A percentile compares a stretch with the other conserved stretches of the same genome.
These are phyloP conservation scores for Neotragus pygmaeus DNA, from an alignment of 2,113 vertebrate genomes.

Conservation along the genomic window DNA sequence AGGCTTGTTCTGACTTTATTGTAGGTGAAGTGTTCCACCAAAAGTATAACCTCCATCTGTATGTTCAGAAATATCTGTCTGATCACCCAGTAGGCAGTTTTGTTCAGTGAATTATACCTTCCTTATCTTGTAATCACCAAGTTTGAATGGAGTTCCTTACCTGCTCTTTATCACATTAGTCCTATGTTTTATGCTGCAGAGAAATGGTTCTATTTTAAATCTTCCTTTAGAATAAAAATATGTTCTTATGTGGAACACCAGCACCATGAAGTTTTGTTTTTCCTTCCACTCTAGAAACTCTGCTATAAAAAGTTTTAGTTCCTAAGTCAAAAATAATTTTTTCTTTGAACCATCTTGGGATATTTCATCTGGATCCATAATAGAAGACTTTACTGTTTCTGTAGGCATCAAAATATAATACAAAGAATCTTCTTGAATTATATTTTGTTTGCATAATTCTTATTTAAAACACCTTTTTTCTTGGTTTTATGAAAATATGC, in stretches of 20 bases:
- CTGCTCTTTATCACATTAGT: background rate
- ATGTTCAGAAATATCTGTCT: background rate
- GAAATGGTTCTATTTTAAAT: background rate
- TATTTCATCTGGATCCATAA: slow-evolving; percentile 5
- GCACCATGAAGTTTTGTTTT: background rate
- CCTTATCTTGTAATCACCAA: background rate
- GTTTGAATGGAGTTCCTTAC: background rate
- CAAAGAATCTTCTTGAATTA: slow-evolving; percentile 33
- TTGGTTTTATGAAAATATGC: background rate
- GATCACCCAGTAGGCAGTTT: background rate
- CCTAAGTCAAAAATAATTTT: background rate
- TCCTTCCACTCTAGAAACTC: background rate
- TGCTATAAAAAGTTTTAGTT: slow-evolving; percentile 18
- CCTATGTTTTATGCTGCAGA: background rate
- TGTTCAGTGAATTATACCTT: background rate
- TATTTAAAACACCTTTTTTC: background rate
- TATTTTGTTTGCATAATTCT: background rate
- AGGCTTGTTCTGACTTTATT: background rate
- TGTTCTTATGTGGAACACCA: background rate
- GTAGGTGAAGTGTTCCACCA: background rate
- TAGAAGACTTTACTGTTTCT: slow-evolving; percentile 8
- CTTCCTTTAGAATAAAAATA: slow-evolving; percentile 15
- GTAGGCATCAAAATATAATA: slow-evolving; percentile 14
- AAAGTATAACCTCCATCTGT: background rate
- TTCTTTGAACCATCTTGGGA: background rate